Conservation (phyloP, 1,140 invertebrate genomes). For the Atta cephalotes region DNA sequence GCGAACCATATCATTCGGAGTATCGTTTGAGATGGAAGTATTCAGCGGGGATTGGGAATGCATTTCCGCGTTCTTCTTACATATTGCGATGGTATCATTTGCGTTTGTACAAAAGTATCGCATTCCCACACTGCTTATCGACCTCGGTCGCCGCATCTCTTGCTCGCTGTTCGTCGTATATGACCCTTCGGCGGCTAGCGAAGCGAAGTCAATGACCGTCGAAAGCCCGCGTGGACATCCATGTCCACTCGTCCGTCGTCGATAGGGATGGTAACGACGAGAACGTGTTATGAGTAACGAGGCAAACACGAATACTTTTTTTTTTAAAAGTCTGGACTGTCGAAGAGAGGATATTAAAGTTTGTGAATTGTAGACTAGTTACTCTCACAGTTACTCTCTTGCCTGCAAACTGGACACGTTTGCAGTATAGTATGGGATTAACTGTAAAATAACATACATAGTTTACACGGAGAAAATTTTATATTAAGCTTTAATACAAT, state of each 20-base stretch:
- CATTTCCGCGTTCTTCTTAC: slow-evolving; percentile 24
- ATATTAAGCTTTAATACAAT: no score
- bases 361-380: slow-evolving; percentile 16
- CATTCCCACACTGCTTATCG: slow-evolving; percentile 61
- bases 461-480: no score
- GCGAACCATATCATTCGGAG: background rate
- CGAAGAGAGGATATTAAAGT: slow-evolving; percentile 32
- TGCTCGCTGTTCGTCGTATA: slow-evolving; percentile 39
- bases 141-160: slow-evolving; percentile 47
- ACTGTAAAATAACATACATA: background rate
- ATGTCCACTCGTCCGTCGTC: slow-evolving; percentile 65
- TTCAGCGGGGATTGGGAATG: background rate
- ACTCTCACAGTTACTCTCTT: background rate
- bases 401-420: background rate
- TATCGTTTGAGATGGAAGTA: background rate
- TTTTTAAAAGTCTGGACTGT: slow-evolving; percentile 2
- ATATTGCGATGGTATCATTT: background rate
- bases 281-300: slow-evolving; percentile 57
- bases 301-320: slow-evolving; percentile 63
- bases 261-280: slow-evolving; percentile 54
- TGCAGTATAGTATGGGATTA: background rate
- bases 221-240: slow-evolving; percentile 72
- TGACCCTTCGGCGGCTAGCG: slow-evolving; percentile 68
- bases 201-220: slow-evolving; percentile 75
- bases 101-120: slow-evolving; percentile 29